Evolutionary conservation across 2,113 vertebrate genomes (phyloP).

Genomic region (Tupaia tana): DNA sequence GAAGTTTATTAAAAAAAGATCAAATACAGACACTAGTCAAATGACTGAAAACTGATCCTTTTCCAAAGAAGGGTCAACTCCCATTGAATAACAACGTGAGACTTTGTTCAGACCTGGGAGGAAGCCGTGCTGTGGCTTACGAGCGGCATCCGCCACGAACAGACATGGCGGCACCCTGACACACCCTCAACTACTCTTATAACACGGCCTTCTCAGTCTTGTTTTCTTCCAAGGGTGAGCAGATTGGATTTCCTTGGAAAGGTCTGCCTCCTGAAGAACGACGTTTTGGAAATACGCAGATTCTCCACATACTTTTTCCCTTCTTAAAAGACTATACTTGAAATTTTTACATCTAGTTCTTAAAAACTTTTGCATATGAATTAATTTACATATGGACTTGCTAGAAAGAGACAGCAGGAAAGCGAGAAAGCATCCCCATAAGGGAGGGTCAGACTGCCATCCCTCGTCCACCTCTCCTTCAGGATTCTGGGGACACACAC

Average conservation of each 20-base stretch:
- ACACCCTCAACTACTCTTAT: background rate
- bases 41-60: background rate
- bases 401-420: no score
- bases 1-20: background rate
- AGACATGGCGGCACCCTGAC: background rate
- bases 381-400: no score
- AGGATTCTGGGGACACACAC: no score
- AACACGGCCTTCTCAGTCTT: background rate
- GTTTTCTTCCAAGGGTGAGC: slow-evolving; percentile 19
- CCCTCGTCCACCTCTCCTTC: no score
- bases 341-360: background rate
- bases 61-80: background rate
- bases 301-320: background rate
- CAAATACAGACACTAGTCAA: background rate
- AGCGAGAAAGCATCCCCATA: no score
- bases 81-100: background rate
- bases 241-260: slow-evolving; percentile 31
- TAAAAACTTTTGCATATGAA: no score
- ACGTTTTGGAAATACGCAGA: background rate
- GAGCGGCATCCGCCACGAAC: background rate
- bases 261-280: background rate
- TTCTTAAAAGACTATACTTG: background rate
- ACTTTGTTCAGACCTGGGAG: background rate
- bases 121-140: background rate
- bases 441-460: no score